Evolutionary conservation across 1,140 invertebrate species (phyloP).

Genomic region (Tribolium madens): DNA sequence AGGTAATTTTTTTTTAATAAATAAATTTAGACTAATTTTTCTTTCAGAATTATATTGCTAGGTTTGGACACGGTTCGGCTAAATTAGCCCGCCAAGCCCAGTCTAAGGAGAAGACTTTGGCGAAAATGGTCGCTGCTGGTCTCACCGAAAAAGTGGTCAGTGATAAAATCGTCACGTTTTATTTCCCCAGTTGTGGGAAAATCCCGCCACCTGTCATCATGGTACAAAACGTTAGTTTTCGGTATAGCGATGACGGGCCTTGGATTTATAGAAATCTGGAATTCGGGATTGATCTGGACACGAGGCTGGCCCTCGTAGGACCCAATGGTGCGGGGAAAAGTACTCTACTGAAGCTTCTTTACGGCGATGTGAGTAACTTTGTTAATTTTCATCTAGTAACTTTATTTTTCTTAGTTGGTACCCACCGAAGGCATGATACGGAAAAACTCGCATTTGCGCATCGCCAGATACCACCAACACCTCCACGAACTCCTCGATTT

Average conservation of each 20-base stretch:
- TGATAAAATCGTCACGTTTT: slow-evolving; percentile 94
- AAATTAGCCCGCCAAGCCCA: slow-evolving; percentile 98
- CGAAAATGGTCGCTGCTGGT: slow-evolving; percentile 98
- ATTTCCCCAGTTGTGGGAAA: slow-evolving; percentile 96
- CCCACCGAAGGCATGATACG: slow-evolving; percentile 97
- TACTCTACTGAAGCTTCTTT: slow-evolving; percentile 95
- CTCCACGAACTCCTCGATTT: slow-evolving; percentile 96
- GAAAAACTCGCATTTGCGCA: slow-evolving; percentile 96
- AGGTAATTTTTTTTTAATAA: too few species aligned
- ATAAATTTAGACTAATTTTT: slow-evolving; percentile 43
- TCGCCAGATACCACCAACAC: slow-evolving; percentile 99
- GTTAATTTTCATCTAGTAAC: too few species aligned
- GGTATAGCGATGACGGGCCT: slow-evolving; percentile 88
- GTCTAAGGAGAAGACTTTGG: slow-evolving; percentile 98
- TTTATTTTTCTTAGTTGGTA: slow-evolving; percentile 80
- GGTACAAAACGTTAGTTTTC: slow-evolving; percentile 98
- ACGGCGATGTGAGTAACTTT: slow-evolving; percentile 88
- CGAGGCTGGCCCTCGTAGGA: slow-evolving; percentile 95
- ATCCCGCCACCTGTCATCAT: slow-evolving; percentile 99
- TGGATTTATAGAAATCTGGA: slow-evolving; percentile 98
- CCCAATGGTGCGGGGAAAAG: slow-evolving; percentile 99
- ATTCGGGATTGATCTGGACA: slow-evolving; percentile 99
- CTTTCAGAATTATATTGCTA: slow-evolving; percentile 94
- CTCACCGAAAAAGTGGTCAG: slow-evolving; percentile 83
- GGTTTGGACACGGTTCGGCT: slow-evolving; percentile 99